Evolutionary conservation across 2,113 vertebrate species (phyloP).

Genomic region (human): GRCh38 chr7:38273501-38274000

Average conservation of each 20-base stretch:
- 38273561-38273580: not conserved
- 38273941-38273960: not conserved
- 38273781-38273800: not conserved
- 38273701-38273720: not conserved
- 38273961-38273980: not conserved
- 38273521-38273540: not conserved
- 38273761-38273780: not conserved
- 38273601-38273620: slow-evolving; percentile 75
- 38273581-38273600: slow-evolving; percentile 71
- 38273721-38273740: not conserved
- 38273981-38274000: not conserved
- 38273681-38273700: not conserved
- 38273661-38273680: slow-evolving; percentile 17
- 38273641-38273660: not conserved
- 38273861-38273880: accelerated
- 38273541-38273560: not conserved
- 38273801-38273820: not conserved
- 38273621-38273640: not conserved
- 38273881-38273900: not conserved
- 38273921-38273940: not conserved
- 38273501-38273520: not conserved
- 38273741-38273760: not conserved
- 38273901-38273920: not conserved
- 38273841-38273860: not conserved
- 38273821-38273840: not conserved